phyloP scores from a whole-genome alignment of 2,113 vertebrate genomes.

The rat (Rattus norvegicus) region GRCr8 NC_086022.1:62088001-62088500 shows the following conservation, averaged over 20 bases:
- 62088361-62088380: constrained; percentile 65
- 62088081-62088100: constrained; percentile 71
- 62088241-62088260: constrained; percentile 75
- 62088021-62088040: constrained; percentile 4
- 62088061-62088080: constrained; percentile 64
- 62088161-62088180: constrained; percentile 79
- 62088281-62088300: constrained; percentile 53
- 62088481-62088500: constrained; percentile 33
- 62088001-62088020: constrained; percentile 30
- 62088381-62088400: constrained; percentile 58
- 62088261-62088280: constrained; percentile 71
- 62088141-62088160: constrained; percentile 70
- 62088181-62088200: constrained; percentile 71
- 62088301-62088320: constrained; percentile 19
- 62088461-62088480: constrained; percentile 79
- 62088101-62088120: constrained; percentile 74
- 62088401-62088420: constrained; percentile 39
- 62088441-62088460: constrained; percentile 72
- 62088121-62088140: constrained; percentile 62
- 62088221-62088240: constrained; percentile 67
- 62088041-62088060: constrained; percentile 18
- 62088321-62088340: not conserved
- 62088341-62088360: not conserved
- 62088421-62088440: constrained; percentile 56
- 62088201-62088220: constrained; percentile 71